phyloP scores from a whole-genome alignment of 2,888 invertebrate genomes.

The Drosophila putrida region DNA sequence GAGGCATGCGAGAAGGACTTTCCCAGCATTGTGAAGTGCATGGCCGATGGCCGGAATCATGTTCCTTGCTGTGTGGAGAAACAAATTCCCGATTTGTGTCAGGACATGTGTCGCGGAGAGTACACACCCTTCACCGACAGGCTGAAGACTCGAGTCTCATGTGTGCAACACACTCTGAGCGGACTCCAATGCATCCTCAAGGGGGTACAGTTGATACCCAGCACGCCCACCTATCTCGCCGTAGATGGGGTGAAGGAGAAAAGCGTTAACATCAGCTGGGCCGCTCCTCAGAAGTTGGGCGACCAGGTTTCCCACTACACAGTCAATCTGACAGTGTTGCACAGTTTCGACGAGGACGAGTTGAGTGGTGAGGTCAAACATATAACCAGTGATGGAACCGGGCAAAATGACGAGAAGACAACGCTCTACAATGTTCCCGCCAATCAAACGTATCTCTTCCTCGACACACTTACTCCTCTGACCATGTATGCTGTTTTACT shows the following conservation, averaged over 20 bases:
- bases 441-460: conserved; percentile 87
- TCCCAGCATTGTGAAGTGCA: conserved; percentile 91
- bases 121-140: conserved; percentile 94
- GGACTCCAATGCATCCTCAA: conserved; percentile 93
- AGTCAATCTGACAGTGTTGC: conserved; percentile 90
- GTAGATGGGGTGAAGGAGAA: conserved; percentile 91
- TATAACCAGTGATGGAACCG: conserved; percentile 30
- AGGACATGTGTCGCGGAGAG: conserved; percentile 94
- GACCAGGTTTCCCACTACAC: conserved; percentile 89
- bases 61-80: conserved; percentile 94
- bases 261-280: conserved; percentile 91
- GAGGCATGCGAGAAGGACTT: conserved; percentile 93
- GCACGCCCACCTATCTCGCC: conserved; percentile 90
- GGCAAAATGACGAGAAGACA: conserved; percentile 70
- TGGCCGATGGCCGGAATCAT: conserved; percentile 94
- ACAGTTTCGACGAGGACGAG: conserved; percentile 88
- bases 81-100: conserved; percentile 93
- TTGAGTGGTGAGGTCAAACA: conserved; percentile 63
- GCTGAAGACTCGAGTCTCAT: conserved; percentile 93
- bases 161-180: conserved; percentile 92
- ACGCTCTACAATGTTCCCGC: conserved; percentile 86
- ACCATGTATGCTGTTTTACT: conserved; percentile 94
- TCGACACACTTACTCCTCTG: conserved; percentile 90
- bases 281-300: conserved; percentile 88
- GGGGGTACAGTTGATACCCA: conserved; percentile 90